Conservation (phyloP, 2,113 vertebrate genomes). For the Eubucco bourcierii region DNA sequence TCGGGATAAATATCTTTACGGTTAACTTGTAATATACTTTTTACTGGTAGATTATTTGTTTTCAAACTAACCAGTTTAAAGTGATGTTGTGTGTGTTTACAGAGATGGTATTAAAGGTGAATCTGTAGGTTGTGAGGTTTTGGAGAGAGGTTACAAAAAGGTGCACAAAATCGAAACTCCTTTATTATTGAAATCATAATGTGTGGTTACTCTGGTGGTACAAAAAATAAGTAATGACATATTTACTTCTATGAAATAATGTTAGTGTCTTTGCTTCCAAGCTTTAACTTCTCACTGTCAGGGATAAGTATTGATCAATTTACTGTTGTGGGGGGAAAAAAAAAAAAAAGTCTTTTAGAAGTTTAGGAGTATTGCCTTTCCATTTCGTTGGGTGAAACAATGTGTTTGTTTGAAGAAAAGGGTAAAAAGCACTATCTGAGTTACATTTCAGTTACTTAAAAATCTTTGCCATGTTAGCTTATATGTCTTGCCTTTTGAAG, state of each 20-base stretch:
- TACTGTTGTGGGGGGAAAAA: not conserved
- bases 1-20: not conserved
- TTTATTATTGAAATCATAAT: not conserved
- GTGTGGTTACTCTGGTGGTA: not conserved
- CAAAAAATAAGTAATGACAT: not conserved
- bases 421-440: not conserved
- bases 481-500: not conserved
- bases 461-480: not conserved
- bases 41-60: not conserved
- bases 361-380: not conserved
- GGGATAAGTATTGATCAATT: not conserved
- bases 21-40: not conserved
- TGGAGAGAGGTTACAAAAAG: not conserved
- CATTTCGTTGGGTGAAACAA: not conserved
- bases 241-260: not conserved
- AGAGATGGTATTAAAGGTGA: not conserved
- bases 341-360: not conserved
- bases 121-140: not conserved
- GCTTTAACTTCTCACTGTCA: not conserved
- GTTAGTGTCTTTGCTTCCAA: not conserved
- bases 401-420: not conserved
- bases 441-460: not conserved
- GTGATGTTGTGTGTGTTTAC: not conserved
- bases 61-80: not conserved
- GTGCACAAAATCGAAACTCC: not conserved